Evolutionary conservation across 2,113 vertebrate species (phyloP), one percentile per base, ranked within the genome.

Genomic region (Micromys minutus): DNA sequence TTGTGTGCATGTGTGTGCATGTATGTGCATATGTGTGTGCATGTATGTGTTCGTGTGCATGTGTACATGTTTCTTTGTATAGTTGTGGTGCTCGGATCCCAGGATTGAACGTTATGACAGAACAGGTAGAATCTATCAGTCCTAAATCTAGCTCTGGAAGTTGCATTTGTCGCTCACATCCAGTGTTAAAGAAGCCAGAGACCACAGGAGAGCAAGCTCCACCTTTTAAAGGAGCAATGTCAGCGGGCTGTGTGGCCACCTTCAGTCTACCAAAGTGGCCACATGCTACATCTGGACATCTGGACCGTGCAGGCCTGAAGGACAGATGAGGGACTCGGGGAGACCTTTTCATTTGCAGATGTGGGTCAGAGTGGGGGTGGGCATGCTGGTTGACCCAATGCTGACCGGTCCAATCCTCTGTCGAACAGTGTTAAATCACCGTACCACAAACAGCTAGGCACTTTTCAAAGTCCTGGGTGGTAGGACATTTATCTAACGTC

Each of bases 1-100:
- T 4, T 50, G 10, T 50, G 50, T 10, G 10, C 10, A 50, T 50
- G 50, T 10, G 6, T 50, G 50, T 50, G 50, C 50, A 50, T 21
- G 21, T 11, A 8, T 29, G 59, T 10, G 26, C 8, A 22, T 31
- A 50, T 50, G 50, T 10, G 50, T 9, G 13, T 42, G 24, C 9
- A 13, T 1, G 24, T 81, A 22, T 26, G 1, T 2, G 3, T 3
- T 1, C 22, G 19, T 8, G 34, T 3, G 2, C 2, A 34, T 19
- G 16, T n/a, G 36, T 71, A 34, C 8, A 9, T 6, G 24, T 5
- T 31, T 63, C 21, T 83, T 69, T 39, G 17, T 0, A 4, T 2
- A 52, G 50, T 26, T 26, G 0, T 29, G 42, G 36, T 4, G 5
- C 45, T 31, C 6, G 10, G 59, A 61, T 22, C 52, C 42, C 59